A percentile compares a stretch with the other conserved stretches of the same genome.
Conservation (phyloP, 2,113 vertebrate genomes). For the Chlorodrepanis virens region DNA sequence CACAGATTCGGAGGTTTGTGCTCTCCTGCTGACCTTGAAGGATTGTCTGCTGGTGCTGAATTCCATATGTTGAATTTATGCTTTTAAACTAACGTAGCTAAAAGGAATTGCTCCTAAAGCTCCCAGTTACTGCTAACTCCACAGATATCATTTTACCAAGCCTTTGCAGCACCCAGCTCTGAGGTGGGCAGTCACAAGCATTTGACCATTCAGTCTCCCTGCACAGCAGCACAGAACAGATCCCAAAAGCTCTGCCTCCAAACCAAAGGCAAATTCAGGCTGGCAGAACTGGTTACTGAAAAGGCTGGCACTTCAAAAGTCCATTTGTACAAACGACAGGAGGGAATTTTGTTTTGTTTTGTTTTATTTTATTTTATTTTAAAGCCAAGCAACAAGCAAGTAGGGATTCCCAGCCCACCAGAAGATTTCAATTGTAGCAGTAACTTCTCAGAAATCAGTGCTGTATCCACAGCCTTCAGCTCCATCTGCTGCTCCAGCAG, state of each 20-base stretch:
- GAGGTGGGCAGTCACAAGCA: background rate
- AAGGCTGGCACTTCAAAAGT: background rate
- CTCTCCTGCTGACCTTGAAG: background rate
- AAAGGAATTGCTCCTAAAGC: background rate
- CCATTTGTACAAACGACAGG: background rate
- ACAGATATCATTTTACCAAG: background rate
- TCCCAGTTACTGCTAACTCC: background rate
- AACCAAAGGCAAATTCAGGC: background rate
- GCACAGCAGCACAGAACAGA: background rate
- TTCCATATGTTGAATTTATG: background rate
- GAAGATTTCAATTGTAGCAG: background rate
- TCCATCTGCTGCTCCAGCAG: slow-evolving; percentile 47
- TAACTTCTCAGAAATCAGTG: background rate
- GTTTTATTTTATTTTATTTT: background rate
- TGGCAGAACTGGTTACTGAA: background rate
- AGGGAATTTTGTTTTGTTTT: background rate
- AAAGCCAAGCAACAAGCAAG: background rate
- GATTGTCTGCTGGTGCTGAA: background rate
- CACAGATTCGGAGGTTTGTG: background rate
- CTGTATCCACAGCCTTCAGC: slow-evolving; percentile 25
- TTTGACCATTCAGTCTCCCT: background rate
- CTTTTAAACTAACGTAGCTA: background rate
- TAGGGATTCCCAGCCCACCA: background rate
- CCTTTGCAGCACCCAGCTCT: background rate
- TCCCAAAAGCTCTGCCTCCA: background rate